Percentiles rank a stretch among this genome's conserved stretches.
Conservation (phyloP, 2,888 invertebrate genomes). For the Eristalis pertinax region DNA sequence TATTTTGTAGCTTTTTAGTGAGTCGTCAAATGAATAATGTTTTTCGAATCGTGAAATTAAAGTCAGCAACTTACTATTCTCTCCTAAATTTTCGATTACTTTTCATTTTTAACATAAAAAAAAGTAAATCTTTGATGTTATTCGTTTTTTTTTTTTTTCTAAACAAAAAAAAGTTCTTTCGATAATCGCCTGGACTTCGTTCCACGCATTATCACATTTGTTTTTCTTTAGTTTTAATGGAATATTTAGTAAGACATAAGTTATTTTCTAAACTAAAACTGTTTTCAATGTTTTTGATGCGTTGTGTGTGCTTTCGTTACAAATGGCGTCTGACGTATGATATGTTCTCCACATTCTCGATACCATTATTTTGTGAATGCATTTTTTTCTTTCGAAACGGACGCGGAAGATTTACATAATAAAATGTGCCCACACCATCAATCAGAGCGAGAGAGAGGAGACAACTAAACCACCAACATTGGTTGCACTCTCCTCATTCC, state of each 20-base stretch:
- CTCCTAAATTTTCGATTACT: constrained; percentile 48
- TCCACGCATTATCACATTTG: constrained; percentile 58
- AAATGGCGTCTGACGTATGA: constrained; percentile 65
- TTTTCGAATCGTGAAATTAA: constrained; percentile 31
- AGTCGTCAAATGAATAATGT: constrained; percentile 26
- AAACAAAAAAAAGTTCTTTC: constrained; percentile 33
- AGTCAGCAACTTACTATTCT: constrained; percentile 34
- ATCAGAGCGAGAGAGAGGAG: not conserved
- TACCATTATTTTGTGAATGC: constrained; percentile 9
- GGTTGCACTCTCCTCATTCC: constrained; percentile 36
- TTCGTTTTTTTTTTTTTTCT: constrained; percentile 25
- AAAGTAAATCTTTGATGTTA: constrained; percentile 32
- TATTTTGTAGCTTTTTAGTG: constrained; percentile 6
- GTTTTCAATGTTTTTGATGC: constrained; percentile 66
- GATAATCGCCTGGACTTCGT: constrained; percentile 53
- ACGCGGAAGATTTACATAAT: constrained; percentile 11
- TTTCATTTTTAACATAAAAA: constrained; percentile 42
- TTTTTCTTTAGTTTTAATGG: constrained; percentile 71
- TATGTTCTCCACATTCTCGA: constrained; percentile 29
- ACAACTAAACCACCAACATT: constrained; percentile 49
- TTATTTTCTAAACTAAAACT: constrained; percentile 69
- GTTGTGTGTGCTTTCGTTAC: constrained; percentile 69
- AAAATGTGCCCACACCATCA: constrained; percentile 7
- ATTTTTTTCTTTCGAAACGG: constrained; percentile 21
- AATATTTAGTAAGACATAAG: constrained; percentile 69